Evolutionary conservation across 2,888 invertebrate genomes (phyloP).

Genomic region (Habroteleia sp.): DNA sequence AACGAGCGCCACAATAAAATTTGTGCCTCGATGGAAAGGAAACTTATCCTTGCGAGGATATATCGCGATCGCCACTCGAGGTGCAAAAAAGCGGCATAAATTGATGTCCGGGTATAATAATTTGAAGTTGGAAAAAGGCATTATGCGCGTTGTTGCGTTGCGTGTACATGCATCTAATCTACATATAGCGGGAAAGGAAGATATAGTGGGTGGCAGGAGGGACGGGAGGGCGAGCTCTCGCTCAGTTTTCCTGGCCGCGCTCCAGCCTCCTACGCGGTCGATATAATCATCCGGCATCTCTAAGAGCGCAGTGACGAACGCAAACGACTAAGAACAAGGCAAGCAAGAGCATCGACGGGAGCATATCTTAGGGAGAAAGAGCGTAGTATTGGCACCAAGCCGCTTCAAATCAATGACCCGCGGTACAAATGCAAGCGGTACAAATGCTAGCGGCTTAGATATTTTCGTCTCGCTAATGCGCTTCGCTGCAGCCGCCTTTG

Average conservation of each 20-base stretch:
- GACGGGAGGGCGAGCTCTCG: constrained; percentile 33
- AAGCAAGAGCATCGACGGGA: constrained; percentile 47
- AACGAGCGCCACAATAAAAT: no score
- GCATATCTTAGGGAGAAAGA: constrained; percentile 51
- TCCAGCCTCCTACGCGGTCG: constrained; percentile 78
- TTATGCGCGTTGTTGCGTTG: constrained; percentile 26
- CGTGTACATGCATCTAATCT: constrained; percentile 41
- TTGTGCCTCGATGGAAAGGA: not conserved
- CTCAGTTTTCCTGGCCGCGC: constrained; percentile 71
- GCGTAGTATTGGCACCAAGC: constrained; percentile 74
- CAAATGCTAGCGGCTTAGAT: constrained; percentile 66
- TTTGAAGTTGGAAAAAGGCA: constrained; percentile 40
- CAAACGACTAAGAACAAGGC: constrained; percentile 46
- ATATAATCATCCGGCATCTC: constrained; percentile 77
- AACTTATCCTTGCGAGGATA: not conserved
- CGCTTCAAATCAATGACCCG: constrained; percentile 77
- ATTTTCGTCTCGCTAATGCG: constrained; percentile 66
- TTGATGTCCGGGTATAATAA: constrained; percentile 44
- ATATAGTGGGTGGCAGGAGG: no score
- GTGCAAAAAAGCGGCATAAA: constrained; percentile 28
- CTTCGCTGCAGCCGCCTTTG: constrained; percentile 12
- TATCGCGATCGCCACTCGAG: constrained; percentile 16
- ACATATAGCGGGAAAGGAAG: constrained; percentile 24
- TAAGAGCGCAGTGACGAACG: constrained; percentile 52
- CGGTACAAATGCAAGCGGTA: no score